Evolutionary conservation across 2,113 vertebrate genomes (phyloP).

Genomic region (crab-eating macaque (Macaca fascicularis)): DNA sequence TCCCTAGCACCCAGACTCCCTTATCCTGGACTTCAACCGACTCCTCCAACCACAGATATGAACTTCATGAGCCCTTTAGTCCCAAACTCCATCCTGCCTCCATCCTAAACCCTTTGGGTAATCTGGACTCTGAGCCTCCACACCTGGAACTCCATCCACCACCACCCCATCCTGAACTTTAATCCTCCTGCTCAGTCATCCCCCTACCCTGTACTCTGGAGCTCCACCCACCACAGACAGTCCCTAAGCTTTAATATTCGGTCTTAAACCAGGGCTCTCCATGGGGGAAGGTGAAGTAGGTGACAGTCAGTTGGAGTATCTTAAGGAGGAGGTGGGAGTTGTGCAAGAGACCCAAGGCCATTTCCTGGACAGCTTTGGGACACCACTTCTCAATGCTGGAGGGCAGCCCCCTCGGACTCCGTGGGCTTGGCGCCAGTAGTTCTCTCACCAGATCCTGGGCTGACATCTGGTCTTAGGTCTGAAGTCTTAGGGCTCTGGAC

Average conservation of each 20-base stretch:
- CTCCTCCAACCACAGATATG: not conserved
- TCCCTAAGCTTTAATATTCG: not conserved
- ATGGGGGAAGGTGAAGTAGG: not conserved
- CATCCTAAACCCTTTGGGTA: not conserved
- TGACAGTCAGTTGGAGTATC: not conserved
- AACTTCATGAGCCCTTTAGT: not conserved
- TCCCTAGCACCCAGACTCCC: not conserved
- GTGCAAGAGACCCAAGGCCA: not conserved
- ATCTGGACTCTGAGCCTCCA: not conserved
- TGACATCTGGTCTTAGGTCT: not conserved
- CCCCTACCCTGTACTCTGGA: not conserved
- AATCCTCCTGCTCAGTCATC: not conserved
- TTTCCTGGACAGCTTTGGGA: not conserved
- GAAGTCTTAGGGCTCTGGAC: not conserved
- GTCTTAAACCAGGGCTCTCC: not conserved
- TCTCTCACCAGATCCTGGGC: not conserved
- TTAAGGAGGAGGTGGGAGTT: not conserved
- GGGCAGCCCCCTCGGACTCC: not conserved
- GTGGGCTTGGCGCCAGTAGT: too few species aligned
- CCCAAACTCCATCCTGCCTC: not conserved
- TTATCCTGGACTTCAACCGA: not conserved
- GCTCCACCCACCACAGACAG: not conserved
- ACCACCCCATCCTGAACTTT: not conserved
- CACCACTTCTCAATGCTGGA: not conserved
- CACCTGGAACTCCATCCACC: not conserved